phyloP scores from a whole-genome alignment of 2,888 invertebrate species.

The Drosophila kuntzei region DNA sequence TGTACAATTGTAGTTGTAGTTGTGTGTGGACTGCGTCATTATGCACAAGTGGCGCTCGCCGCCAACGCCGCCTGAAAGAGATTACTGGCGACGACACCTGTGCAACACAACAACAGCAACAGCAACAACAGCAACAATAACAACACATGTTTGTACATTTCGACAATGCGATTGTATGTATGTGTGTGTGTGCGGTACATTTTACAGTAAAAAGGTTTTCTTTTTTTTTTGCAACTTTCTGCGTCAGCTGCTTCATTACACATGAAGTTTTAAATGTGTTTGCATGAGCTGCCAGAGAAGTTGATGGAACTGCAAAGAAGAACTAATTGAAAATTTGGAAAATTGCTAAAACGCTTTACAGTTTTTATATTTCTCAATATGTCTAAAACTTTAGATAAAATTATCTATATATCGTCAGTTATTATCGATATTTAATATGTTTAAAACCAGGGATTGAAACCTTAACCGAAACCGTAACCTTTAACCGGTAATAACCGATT shows the following conservation, averaged over 20 bases:
- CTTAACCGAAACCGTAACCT: too few relatives aligned
- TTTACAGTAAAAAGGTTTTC: conserved; percentile 57
- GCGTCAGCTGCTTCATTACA: conserved; percentile 81
- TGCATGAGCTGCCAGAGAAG: conserved; percentile 31
- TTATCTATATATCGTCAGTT: too few relatives aligned
- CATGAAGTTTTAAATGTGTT: conserved; percentile 53
- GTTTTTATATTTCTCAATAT: too few relatives aligned
- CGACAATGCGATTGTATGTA: conserved; percentile 26
- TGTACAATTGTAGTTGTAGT: conserved; percentile 37
- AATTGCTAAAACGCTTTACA: not conserved
- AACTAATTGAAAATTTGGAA: not conserved
- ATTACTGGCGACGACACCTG: conserved; percentile 81
- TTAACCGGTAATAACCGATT: too few relatives aligned
- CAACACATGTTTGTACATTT: conserved; percentile 29
- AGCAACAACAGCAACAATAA: conserved; percentile 19
- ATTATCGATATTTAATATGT: too few relatives aligned
- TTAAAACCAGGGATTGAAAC: too few relatives aligned
- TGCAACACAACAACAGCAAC: conserved; percentile 58
- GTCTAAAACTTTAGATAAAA: too few relatives aligned
- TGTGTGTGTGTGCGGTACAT: conserved; percentile 28
- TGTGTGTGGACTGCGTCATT: conserved; percentile 66
- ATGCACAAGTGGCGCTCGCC: conserved; percentile 76
- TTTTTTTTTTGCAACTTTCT: conserved; percentile 66
- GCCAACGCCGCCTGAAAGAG: conserved; percentile 65
- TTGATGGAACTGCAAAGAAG: conserved; percentile 4